phyloP scores from a whole-genome alignment of 2,797 vertebrate genomes.

The Serranus cabrilla region DNA sequence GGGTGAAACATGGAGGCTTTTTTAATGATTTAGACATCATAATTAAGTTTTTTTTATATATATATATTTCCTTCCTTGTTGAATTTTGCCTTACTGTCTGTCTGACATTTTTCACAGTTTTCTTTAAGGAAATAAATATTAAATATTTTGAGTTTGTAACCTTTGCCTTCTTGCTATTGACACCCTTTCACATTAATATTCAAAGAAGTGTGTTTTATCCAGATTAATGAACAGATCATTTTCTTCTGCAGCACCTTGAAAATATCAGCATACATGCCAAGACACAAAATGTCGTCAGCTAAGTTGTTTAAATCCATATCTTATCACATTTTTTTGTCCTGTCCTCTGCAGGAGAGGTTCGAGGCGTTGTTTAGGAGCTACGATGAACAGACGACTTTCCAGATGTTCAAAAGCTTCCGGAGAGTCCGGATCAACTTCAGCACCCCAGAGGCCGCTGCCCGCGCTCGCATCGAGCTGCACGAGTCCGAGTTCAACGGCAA shows the following conservation, averaged over 20 bases:
- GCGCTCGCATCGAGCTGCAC: conserved; percentile 95
- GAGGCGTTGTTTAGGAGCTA: conserved; percentile 94
- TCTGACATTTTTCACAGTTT: background rate
- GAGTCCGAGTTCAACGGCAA: conserved; percentile 94
- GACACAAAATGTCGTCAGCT: background rate
- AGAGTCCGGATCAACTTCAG: conserved; percentile 98
- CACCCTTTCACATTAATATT: background rate
- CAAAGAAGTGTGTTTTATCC: background rate
- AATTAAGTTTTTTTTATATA: no score
- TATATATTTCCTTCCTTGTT: no score
- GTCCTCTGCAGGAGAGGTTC: conserved; percentile 90
- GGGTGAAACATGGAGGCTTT: no score
- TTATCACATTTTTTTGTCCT: background rate
- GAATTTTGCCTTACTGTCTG: no score
- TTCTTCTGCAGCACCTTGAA: background rate
- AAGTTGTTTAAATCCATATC: background rate
- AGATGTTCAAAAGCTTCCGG: conserved; percentile 97
- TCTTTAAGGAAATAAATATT: background rate
- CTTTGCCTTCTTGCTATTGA: background rate
- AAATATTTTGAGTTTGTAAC: background rate
- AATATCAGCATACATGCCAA: background rate
- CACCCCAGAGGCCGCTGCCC: conserved; percentile 93
- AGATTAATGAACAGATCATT: background rate
- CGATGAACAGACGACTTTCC: conserved; percentile 93
- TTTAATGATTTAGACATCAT: no score